Evolutionary conservation across 2,888 invertebrate genomes (phyloP), one percentile per base, ranked within the genome.

Genomic region (Heterodera filipjevi): DNA sequence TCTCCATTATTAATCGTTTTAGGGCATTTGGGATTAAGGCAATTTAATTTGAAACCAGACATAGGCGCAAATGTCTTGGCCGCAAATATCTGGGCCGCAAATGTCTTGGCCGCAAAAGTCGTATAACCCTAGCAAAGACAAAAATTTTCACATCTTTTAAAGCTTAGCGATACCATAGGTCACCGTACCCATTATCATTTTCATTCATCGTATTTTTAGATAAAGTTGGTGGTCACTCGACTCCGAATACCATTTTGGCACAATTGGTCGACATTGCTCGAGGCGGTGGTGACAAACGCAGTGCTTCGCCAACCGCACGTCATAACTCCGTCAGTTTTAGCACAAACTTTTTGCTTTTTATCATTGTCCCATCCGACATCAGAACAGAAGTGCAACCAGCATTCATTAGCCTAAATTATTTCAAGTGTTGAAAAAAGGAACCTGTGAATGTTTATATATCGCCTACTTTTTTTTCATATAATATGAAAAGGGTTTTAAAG

Each of bases 301-400:
- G 30, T 3, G 16, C 59, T 44, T 49, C 75, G n/a, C 35, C 64
- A 46, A 46, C 35, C 27, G 46, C 30, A n/a, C 68, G 46, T 32
- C 68, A 46, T 8, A 27, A 33, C 32, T 30, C 30, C 66, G 35
- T 59, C 59, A 27, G 59, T 10, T 22, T 27, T n/a, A n/a, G n/a
- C n/a, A n/a, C n/a, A 1, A 53, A 53, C 10, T 81, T 72, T 27
- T 82, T 84, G 16, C 82, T 80, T 22, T 78, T 82, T 22, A 87
- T 83, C 46, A 66, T 70, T 27, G 82, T 81, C 12, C 86, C 85
- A 76, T 87, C 86, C 35, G 84, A 82, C 86, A 84, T 82, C 66
- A 71, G 66, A 22, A 88, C 86, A 53, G 79, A 74, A 3, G 87
- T 86, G 10, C 87, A 80, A 14, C 88, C 88, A 66, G 86, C 85